These are phyloP conservation scores for Danio tinwini DNA, from an alignment of 2,797 vertebrate species.

Conservation along the genomic window DNA sequence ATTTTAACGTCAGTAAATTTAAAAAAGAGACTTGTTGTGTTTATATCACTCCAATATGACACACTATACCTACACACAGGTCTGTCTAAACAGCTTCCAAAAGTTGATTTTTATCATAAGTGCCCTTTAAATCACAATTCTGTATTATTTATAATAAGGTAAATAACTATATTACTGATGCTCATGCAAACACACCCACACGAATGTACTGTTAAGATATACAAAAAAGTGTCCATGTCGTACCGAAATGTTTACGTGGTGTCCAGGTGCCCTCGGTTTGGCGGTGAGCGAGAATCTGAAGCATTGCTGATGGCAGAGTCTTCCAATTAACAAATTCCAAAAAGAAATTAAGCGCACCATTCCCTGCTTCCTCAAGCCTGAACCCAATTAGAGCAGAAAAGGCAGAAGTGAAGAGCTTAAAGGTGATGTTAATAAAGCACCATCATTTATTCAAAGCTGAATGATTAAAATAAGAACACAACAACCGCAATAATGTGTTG, in stretches of 20 bases:
- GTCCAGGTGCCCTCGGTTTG: slow-evolving; percentile 66
- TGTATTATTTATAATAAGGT: too few species aligned
- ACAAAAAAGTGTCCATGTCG: too few species aligned
- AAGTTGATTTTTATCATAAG: too few species aligned
- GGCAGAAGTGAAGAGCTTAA: slow-evolving; percentile 41
- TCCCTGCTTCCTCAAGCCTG: slow-evolving; percentile 69
- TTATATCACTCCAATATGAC: too few species aligned
- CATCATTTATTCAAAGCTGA: slow-evolving; percentile 33
- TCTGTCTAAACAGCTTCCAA: too few species aligned
- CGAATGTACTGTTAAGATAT: too few species aligned
- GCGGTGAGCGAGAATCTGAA: slow-evolving; percentile 68
- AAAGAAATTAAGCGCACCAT: slow-evolving; percentile 72
- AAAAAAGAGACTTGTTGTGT: too few species aligned
- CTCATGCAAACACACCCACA: too few species aligned
- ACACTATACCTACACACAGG: too few species aligned
- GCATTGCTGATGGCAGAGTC: slow-evolving; percentile 61
- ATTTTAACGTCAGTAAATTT: too few species aligned
- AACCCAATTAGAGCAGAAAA: slow-evolving; percentile 54
- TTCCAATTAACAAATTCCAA: slow-evolving; percentile 79
- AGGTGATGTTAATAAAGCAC: slow-evolving; percentile 27
- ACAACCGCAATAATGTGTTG: not conserved
- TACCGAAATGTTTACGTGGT: slow-evolving; percentile 70
- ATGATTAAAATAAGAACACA: slow-evolving; percentile 28
- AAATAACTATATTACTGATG: too few species aligned
- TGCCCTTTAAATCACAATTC: not conserved